phyloP scores from a whole-genome alignment of 2,888 invertebrate genomes.

The Hydraecia micacea region DNA sequence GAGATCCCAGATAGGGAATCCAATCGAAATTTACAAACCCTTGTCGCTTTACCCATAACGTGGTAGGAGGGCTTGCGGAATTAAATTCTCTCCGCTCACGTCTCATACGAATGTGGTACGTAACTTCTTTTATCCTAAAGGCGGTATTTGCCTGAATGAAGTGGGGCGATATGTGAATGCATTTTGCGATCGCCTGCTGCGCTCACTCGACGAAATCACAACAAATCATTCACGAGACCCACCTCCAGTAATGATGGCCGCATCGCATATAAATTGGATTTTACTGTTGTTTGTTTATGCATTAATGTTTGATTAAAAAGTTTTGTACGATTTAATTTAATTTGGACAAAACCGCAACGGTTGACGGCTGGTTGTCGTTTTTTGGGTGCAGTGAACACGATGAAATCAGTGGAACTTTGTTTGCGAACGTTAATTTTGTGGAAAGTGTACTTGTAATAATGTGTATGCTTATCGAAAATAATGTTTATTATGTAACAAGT shows the following conservation, averaged over 20 bases:
- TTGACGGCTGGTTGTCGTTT: constrained; percentile 32
- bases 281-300: constrained; percentile 80
- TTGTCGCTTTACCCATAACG: constrained; percentile 88
- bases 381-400: constrained; percentile 36
- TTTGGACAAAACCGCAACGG: constrained; percentile 52
- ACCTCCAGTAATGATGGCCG: constrained; percentile 88
- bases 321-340: constrained; percentile 66
- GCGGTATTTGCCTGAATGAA: constrained; percentile 70
- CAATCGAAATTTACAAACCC: constrained; percentile 89
- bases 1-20: constrained; percentile 87
- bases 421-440: constrained; percentile 24
- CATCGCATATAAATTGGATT: constrained; percentile 86
- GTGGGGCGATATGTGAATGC: constrained; percentile 80
- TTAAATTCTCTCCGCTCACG: constrained; percentile 78
- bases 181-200: constrained; percentile 88
- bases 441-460: constrained; percentile 22
- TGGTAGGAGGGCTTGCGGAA: constrained; percentile 88
- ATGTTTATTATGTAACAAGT: background rate
- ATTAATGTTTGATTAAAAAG: constrained; percentile 73
- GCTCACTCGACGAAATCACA: constrained; percentile 88
- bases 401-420: constrained; percentile 39
- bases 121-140: constrained; percentile 71
- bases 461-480: background rate
- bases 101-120: constrained; percentile 71
- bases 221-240: constrained; percentile 89